Base-by-base conservation (phyloP, 2,888 invertebrate species). In the Parnassius mnemosyne region DNA sequence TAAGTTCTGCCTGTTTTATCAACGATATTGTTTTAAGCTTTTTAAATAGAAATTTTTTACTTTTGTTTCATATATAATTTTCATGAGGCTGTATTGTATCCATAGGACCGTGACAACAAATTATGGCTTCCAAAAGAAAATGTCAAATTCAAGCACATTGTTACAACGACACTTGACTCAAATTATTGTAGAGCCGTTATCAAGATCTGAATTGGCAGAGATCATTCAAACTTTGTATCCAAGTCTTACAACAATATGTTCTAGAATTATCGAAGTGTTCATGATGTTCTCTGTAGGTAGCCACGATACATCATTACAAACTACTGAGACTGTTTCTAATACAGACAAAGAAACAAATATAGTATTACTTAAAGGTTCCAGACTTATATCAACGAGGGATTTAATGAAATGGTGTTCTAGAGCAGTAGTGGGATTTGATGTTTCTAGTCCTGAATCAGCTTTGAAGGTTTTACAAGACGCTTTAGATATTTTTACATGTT, bases 341-440 rank as follows among this genome's bases (percentile, higher is more conserved):
- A 52, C 47, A 16, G 78, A 78, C 0, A 80, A 77, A 65, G 79
- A 80, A 50, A 72, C 69, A 43, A 80, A 70, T 61, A 41, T 86
- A 9, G 72, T 71, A 12, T 71, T 88, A 2, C 77, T 89, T 54
- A 90, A 87, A 75, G 93, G 90, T 52, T 94, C 94, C 1, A 92
- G 96, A 69, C 84, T 95, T 53, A 95, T 94, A 25, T 96, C 96
- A 0, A 96, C 96, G 0, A 93, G 98, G 71, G 99, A 99, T 92
- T 92, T 99, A 55, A 94, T 98, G 70, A 98, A 98, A 81, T 96
- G 98, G 94, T 98, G 98, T 77, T 92, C 94, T 5, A 92, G 99
- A 76, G 94, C 97, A 7, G 93, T 94, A 11, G 86, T 93, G 12
- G 94, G 95, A 71, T 96, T 96, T 80, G 93, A 95, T 65, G 94